Evolutionary conservation across 2,113 vertebrate genomes (phyloP), one percentile per base, ranked within the genome.

Genomic region (Herpetotheres cachinnans): DNA sequence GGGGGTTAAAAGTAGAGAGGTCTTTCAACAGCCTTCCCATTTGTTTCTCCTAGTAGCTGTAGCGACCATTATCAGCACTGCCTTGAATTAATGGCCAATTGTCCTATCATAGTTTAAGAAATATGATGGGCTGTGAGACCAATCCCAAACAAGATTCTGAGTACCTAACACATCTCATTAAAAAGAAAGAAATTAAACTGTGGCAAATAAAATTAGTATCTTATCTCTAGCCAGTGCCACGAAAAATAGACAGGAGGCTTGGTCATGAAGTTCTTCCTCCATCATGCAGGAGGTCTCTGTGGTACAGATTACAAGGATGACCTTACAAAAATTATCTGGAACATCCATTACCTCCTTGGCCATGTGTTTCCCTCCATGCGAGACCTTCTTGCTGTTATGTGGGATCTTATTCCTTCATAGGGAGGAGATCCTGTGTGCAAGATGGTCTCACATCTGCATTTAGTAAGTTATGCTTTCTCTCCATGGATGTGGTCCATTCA

Each of bases 41-140:
- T 90, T 93, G 54, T 96, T 97, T 95, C 59, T 77, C 21, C 59
- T 36, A 38, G 83, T 88, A 72, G 86, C 38, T 67, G 50, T 55
- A 71, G 70, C 0, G 4, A 58, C 81, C 49, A 49, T 91, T 95
- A 91, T 82, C 93, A 95, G 20, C 26, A 22, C 21, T 72, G 65
- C 89, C 86, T 95, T 91, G 77, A 94, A 94, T 88, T 94, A 96
- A 93, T 36, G 86, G 84, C 52, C 87, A 89, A 86, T 94, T 88
- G 56, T 91, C 69, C 80, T 90, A 85, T 89, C 82, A 93, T 93
- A 78, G 62, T 78, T 65, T 67, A 69, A 95, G 94, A 97, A 95
- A 91, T 95, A 90, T 89, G 74, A 83, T 42, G 67, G 70, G 61
- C 63, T 93, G 22, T 72, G 46, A 91, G 95, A 88, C 76, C 94